Evolutionary conservation across 2,113 vertebrate species (phyloP).

Genomic region (Cottus gobio): DNA sequence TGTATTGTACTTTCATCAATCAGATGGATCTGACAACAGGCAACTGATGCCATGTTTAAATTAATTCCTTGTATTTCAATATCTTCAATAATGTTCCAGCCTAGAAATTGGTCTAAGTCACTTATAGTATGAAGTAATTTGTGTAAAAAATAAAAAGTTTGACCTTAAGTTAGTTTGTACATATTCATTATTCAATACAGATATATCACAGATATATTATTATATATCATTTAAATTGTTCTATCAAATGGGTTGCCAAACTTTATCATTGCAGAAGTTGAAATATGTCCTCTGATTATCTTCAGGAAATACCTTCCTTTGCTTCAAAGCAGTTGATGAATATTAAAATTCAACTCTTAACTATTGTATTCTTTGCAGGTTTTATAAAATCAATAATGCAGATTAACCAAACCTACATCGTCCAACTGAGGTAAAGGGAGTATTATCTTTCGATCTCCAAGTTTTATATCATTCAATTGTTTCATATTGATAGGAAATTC

Average conservation of each 20-base stretch:
- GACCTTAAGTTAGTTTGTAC: background rate
- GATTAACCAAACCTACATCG: background rate
- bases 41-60: conserved; percentile 1
- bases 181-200: background rate
- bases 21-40: background rate
- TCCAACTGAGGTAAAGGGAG: background rate
- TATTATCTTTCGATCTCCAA: background rate
- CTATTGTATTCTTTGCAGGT: background rate
- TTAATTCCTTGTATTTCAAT: background rate
- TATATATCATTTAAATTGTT: background rate
- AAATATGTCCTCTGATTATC: background rate
- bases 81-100: background rate
- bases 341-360: background rate
- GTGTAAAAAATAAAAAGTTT: background rate
- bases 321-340: background rate
- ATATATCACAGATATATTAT: too few relatives aligned
- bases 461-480: background rate
- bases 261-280: background rate
- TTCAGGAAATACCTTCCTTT: background rate
- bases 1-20: background rate
- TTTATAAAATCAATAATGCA: background rate
- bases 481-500: background rate
- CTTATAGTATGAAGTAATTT: background rate
- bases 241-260: background rate
- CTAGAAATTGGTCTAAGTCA: background rate